Evolutionary conservation across 2,888 invertebrate species (phyloP).

Genomic region (Synergus japonicus): DNA sequence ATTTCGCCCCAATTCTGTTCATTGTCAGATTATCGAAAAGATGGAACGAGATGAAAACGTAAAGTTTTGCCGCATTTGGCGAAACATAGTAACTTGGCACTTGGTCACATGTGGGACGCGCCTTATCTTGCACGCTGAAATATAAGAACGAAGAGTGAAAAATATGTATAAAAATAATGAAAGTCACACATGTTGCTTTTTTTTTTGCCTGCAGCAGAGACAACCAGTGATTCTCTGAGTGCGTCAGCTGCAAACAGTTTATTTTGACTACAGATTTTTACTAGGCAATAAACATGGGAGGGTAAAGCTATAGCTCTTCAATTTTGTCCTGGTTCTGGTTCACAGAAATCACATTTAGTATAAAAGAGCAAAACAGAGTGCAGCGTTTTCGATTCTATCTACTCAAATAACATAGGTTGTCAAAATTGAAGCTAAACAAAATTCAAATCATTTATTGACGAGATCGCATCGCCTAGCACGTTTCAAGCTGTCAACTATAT

Average conservation of each 20-base stretch:
- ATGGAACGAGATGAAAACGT: conserved; percentile 15
- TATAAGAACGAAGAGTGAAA: conserved; percentile 21
- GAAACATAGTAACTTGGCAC: conserved; percentile 35
- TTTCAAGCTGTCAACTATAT: conserved; percentile 47
- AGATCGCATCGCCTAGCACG: conserved; percentile 12
- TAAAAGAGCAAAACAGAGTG: background rate
- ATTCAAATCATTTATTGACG: conserved; percentile 39
- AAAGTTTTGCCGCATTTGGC: conserved; percentile 20
- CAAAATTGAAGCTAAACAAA: conserved; percentile 39
- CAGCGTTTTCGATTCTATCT: background rate
- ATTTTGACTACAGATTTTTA: conserved; percentile 5
- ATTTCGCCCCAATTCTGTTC: conserved; percentile 19
- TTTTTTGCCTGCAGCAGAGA: conserved; percentile 2
- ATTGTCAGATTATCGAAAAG: conserved; percentile 35
- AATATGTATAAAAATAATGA: conserved; percentile 8
- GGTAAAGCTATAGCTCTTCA: background rate
- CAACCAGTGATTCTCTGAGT: conserved; percentile 1
- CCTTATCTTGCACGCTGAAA: conserved; percentile 17
- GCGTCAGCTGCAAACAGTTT: conserved; percentile 31
- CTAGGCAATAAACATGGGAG: background rate
- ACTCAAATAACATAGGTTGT: conserved; percentile 11
- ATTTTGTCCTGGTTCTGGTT: background rate
- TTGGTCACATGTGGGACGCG: conserved; percentile 33
- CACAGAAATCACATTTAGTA: background rate
- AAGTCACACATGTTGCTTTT: conserved; percentile 31